Evolutionary conservation across 2,888 invertebrate genomes (phyloP), one percentile per base, ranked within the genome.

Genomic region (Nymphalis c-album): DNA sequence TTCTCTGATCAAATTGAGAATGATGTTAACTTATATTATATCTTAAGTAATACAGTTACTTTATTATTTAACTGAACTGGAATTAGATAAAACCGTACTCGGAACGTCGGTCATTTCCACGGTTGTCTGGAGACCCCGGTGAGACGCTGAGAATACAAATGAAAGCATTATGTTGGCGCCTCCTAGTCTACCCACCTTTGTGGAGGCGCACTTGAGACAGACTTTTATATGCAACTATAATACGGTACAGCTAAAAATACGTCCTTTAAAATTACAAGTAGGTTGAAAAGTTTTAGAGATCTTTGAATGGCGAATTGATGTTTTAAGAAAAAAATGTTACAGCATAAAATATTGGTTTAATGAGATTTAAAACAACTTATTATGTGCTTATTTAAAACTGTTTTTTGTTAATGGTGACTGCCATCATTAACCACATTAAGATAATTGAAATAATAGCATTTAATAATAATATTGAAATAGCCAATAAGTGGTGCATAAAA

Each of bases 91-190:
- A 71, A 66, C 51, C 53, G 51, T 60, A 45, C 40, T 47, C 59
- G 45, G 55, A 31, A 64, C 68, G 48, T 70, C 71, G 72, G 71
- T 72, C 72, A 68, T 68, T 67, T 68, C 66, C 64, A 63, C 64
- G 67, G 55, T 59, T 46, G 67, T 66, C 48, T 26, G 20, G 59
- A 63, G 70, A 57, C 61, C 53, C 58, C 62, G 61, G 59, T 50
- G 58, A 51, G n/a, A 53, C 62, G 61, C 55, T 48, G 61, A 31
- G 72, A 70, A 70, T 72, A 71, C 71, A 68, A 72, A 71, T 72
- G 62, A 50, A 67, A 57, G 60, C 60, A 63, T 71, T 65, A 69
- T 57, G 51, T 63, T 63, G 67, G 50, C 60, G 69, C 60, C 66
- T 60, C 31, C 13, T 7, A 50, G 64, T 64, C 64, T 64, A 20